A percentile compares a stretch with the other conserved stretches of the same genome.
Evolutionary conservation across 2,888 invertebrate genomes (phyloP).

Genomic region (Epirrhoe alternata): DNA sequence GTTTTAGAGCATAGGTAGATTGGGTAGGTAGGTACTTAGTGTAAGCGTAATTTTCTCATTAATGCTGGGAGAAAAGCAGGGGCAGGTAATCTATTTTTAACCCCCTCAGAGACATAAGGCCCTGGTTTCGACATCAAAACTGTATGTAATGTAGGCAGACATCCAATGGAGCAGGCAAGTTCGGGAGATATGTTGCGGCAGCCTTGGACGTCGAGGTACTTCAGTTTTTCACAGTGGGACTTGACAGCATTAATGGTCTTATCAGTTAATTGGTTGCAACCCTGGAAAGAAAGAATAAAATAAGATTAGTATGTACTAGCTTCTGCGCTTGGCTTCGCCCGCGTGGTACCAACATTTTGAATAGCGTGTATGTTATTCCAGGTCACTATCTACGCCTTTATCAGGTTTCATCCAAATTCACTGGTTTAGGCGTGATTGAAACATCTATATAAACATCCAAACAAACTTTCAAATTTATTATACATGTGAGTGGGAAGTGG

Average conservation of each 20-base stretch:
- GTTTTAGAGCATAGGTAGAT: background rate
- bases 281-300: conserved; percentile 68
- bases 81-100: conserved; percentile 68
- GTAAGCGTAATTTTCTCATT: conserved; percentile 72
- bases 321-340: too few species aligned
- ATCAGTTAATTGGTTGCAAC: conserved; percentile 86
- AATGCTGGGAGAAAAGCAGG: conserved; percentile 73
- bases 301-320: too few species aligned
- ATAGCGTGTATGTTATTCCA: too few species aligned
- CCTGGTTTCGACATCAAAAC: conserved; percentile 79
- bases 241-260: conserved; percentile 81
- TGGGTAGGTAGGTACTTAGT: conserved; percentile 46
- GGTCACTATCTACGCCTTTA: too few species aligned
- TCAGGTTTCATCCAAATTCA: too few species aligned
- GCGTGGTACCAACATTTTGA: too few species aligned
- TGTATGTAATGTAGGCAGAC: conserved; percentile 72
- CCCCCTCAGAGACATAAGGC: conserved; percentile 71
- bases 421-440: too few species aligned
- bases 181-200: conserved; percentile 81
- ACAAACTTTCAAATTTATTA: too few species aligned
- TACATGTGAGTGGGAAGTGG: too few species aligned
- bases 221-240: conserved; percentile 78
- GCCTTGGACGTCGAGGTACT: conserved; percentile 85
- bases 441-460: too few species aligned
- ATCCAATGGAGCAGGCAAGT: conserved; percentile 71